Conservation (phyloP, 2,113 vertebrate genomes). For the Rhinogobius similis region DNA sequence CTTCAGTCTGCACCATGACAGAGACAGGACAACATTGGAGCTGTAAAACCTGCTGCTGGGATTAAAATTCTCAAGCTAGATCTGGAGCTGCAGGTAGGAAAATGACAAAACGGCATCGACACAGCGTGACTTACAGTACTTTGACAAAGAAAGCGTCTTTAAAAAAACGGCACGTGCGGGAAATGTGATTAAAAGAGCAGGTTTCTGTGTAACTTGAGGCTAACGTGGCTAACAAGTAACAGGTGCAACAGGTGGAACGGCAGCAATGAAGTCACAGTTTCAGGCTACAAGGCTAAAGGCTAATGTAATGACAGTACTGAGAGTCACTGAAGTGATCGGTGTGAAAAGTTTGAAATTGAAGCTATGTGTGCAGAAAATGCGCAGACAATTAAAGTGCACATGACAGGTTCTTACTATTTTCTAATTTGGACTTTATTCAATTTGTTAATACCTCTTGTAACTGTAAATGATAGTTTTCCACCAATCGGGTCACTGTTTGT, state of each 20-base stretch:
- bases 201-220: slow-evolving; percentile 20
- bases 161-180: background rate
- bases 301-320: background rate
- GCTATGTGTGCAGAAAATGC: background rate
- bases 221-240: slow-evolving; percentile 30
- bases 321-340: background rate
- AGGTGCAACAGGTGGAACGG: slow-evolving; percentile 58
- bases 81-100: slow-evolving; percentile 48
- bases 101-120: too few relatives aligned
- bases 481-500: too few relatives aligned
- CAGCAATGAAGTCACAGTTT: slow-evolving; percentile 21
- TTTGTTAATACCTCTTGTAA: too few relatives aligned
- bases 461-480: too few relatives aligned
- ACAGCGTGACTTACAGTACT: too few relatives aligned
- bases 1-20: slow-evolving; percentile 9
- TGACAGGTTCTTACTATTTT: too few relatives aligned
- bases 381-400: too few relatives aligned
- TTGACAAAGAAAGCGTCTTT: background rate
- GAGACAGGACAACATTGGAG: slow-evolving; percentile 16
- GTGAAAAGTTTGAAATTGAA: background rate
- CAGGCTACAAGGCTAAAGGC: slow-evolving; percentile 5
- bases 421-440: too few relatives aligned
- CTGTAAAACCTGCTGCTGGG: background rate
- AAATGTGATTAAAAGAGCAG: background rate
- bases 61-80: background rate